Conservation (phyloP, 1,140 invertebrate genomes). For the Danaus plexippus region DNA sequence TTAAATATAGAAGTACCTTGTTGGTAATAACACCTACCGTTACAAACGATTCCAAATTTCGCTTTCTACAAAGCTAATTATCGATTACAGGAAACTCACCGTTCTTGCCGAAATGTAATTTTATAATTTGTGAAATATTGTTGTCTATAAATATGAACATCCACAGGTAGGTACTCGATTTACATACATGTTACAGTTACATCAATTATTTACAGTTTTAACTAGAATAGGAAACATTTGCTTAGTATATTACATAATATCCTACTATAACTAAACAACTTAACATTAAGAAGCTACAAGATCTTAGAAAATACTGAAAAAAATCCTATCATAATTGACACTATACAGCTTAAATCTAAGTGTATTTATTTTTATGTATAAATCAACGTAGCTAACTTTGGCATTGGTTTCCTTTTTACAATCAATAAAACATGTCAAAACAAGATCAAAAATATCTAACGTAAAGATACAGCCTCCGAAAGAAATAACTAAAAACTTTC, state of each 20-base stretch:
- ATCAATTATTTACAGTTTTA: slow-evolving; percentile 57
- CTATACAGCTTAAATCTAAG: slow-evolving; percentile 68
- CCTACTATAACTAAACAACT: slow-evolving; percentile 64
- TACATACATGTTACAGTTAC: slow-evolving; percentile 59
- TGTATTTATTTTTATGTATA: slow-evolving; percentile 35
- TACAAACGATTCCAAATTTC: slow-evolving; percentile 55
- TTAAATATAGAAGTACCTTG: slow-evolving; percentile 56
- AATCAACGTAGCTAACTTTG: slow-evolving; percentile 71
- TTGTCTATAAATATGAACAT: slow-evolving; percentile 63
- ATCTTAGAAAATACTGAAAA: slow-evolving; percentile 68
- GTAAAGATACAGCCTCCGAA: slow-evolving; percentile 52
- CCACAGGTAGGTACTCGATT: slow-evolving; percentile 65
- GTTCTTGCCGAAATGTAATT: slow-evolving; percentile 49
- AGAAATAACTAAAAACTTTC: slow-evolving; percentile 46
- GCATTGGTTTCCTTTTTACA: slow-evolving; percentile 67
- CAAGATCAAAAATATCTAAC: slow-evolving; percentile 55
- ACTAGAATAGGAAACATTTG: slow-evolving; percentile 69
- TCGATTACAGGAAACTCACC: slow-evolving; percentile 68
- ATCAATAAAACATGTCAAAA: slow-evolving; percentile 64
- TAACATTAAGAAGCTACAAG: slow-evolving; percentile 52
- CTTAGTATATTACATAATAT: slow-evolving; percentile 61
- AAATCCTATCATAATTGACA: slow-evolving; percentile 63
- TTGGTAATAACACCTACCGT: slow-evolving; percentile 54
- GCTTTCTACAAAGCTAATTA: slow-evolving; percentile 58
- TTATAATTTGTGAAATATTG: slow-evolving; percentile 46